phyloP scores from a whole-genome alignment of 2,888 invertebrate species.

The Tipula vernalis region DNA sequence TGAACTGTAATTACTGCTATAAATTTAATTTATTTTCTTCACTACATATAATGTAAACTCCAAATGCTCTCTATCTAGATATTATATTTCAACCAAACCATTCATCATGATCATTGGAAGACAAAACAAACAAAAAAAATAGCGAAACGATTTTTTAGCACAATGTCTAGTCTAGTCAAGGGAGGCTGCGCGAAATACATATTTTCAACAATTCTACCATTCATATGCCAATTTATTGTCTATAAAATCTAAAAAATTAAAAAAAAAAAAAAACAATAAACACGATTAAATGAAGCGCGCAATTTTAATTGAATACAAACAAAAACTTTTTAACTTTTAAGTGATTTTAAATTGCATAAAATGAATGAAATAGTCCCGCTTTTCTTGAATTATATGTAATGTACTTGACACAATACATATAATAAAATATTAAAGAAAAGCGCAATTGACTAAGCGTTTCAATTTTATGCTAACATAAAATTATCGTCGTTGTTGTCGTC shows the following conservation, averaged over 20 bases:
- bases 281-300: neutral
- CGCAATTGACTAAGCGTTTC: neutral
- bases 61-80: neutral
- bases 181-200: neutral
- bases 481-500: neutral
- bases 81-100: neutral
- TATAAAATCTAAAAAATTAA: neutral
- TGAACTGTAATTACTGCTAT: neutral
- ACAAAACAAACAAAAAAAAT: neutral
- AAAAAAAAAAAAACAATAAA: neutral
- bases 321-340: neutral
- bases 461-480: neutral
- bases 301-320: neutral
- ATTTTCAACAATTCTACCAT: neutral
- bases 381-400: neutral
- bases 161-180: neutral
- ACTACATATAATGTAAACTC: neutral
- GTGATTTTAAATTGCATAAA: neutral
- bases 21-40: neutral
- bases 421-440: neutral
- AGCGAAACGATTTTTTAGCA: neutral
- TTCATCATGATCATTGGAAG: neutral
- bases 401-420: neutral
- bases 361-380: neutral
- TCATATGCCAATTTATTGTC: neutral